A percentile compares a stretch with the other conserved stretches of the same genome.
phyloP scores from a whole-genome alignment of 1,140 invertebrate genomes.

The Panagrolaimus sp. region DNA sequence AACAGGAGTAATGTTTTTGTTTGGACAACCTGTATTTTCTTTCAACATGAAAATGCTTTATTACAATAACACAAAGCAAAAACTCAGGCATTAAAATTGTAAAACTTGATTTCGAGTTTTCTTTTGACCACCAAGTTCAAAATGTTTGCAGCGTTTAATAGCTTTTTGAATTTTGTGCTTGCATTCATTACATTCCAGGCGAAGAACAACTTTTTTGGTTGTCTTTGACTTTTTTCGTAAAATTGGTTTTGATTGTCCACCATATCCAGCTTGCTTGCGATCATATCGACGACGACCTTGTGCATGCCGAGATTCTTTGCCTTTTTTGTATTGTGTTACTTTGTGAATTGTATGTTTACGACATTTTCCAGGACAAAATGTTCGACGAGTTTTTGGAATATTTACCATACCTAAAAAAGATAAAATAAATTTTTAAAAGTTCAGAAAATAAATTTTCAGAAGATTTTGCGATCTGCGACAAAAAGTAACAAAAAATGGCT shows the following conservation, averaged over 20 bases:
- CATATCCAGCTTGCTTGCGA: conserved; percentile 96
- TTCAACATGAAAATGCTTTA: too few species aligned
- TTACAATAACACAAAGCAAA: conserved; percentile 19
- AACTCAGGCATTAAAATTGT: conserved; percentile 55
- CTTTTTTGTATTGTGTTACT: conserved; percentile 99
- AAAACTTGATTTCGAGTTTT: conserved; percentile 66
- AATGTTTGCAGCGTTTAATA: conserved; percentile 97
- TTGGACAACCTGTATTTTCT: too few species aligned
- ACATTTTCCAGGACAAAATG: conserved; percentile 89
- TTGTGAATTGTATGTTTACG: conserved; percentile 96
- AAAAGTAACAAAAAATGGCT: too few species aligned
- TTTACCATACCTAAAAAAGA: conserved; percentile 71
- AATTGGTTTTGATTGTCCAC: conserved; percentile 99
- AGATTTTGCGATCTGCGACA: too few species aligned
- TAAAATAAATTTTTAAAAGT: not conserved
- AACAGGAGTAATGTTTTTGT: too few species aligned
- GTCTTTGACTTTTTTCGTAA: conserved; percentile 99
- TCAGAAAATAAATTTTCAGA: too few species aligned
- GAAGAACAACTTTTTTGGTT: conserved; percentile 97
- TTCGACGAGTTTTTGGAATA: conserved; percentile 91
- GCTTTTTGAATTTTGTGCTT: conserved; percentile 79
- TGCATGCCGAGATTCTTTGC: conserved; percentile 71
- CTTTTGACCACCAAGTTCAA: conserved; percentile 98
- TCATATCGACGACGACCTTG: conserved; percentile 82
- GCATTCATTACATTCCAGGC: conserved; percentile 97